Conservation (phyloP, 1,140 invertebrate species). For the Pseudomyrmex sp. region DNA sequence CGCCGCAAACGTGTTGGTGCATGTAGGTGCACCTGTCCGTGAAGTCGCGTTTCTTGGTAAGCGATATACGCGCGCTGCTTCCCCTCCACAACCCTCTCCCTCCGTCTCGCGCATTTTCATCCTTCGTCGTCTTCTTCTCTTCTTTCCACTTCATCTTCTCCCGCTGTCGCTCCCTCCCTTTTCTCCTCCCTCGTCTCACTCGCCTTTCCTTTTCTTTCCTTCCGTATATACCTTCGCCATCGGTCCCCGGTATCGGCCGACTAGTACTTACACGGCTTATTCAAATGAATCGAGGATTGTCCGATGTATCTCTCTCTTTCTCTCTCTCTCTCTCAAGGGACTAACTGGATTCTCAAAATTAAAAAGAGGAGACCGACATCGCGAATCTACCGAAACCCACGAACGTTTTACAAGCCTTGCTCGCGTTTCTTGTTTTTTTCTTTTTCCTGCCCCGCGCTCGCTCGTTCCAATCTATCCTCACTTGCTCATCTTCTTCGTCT, state of each 20-base stretch:
- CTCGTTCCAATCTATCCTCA: conserved; percentile 30
- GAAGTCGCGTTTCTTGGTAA: conserved; percentile 77
- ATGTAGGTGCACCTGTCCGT: conserved; percentile 78
- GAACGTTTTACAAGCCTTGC: conserved; percentile 35
- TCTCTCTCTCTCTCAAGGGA: conserved; percentile 50
- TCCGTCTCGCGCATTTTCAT: conserved; percentile 54
- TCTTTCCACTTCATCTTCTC: conserved; percentile 27
- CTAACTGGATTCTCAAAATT: conserved; percentile 84
- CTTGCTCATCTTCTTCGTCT: conserved; percentile 42
- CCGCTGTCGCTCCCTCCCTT: conserved; percentile 2
- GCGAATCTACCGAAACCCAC: conserved; percentile 39
- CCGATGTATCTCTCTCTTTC: conserved; percentile 75
- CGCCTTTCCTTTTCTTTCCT: conserved; percentile 67
- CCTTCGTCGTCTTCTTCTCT: conserved; percentile 36
- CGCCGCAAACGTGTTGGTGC: conserved; percentile 65
- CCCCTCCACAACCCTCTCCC: conserved; percentile 25
- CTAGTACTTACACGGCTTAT: conserved; percentile 84
- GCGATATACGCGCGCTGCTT: conserved; percentile 75
- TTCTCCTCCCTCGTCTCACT: conserved; percentile 13
- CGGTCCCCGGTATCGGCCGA: conserved; percentile 54
- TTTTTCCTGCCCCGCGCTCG: conserved; percentile 26
- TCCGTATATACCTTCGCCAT: conserved; percentile 54
- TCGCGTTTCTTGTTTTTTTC: conserved; percentile 54
- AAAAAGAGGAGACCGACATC: conserved; percentile 76
- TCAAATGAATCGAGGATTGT: conserved; percentile 82